Conservation (phyloP, 2,797 vertebrate genomes). For the Lates japonicus region DNA sequence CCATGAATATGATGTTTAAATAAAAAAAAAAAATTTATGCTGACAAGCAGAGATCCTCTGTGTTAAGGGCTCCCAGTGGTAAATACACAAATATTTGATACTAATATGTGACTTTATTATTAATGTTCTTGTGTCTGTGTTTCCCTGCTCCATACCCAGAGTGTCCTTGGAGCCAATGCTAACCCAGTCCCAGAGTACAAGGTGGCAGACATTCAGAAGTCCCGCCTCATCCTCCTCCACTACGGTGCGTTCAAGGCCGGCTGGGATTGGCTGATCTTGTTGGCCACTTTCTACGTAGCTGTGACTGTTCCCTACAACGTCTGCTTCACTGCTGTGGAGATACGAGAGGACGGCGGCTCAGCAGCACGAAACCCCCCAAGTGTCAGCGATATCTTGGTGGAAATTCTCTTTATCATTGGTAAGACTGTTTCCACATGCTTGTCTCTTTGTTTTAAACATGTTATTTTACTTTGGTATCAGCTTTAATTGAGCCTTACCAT, state of each 20-base stretch:
- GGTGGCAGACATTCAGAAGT: slow-evolving; percentile 86
- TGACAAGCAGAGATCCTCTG: neutral
- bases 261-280: slow-evolving; percentile 88
- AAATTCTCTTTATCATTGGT: slow-evolving; percentile 89
- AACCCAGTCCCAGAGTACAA: slow-evolving; percentile 88
- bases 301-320: slow-evolving; percentile 88
- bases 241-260: slow-evolving; percentile 88
- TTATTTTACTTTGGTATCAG: neutral
- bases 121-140: slow-evolving; percentile 11
- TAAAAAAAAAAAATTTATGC: slow-evolving; percentile 1
- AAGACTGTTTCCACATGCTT: slow-evolving; percentile 5
- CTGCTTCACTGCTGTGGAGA: slow-evolving; percentile 82
- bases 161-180: slow-evolving; percentile 85
- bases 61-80: neutral
- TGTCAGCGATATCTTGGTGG: slow-evolving; percentile 87
- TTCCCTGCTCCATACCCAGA: slow-evolving; percentile 60
- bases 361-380: slow-evolving; percentile 83
- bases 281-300: slow-evolving; percentile 88
- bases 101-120: neutral
- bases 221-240: slow-evolving; percentile 87
- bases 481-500: no score
- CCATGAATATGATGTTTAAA: no score
- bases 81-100: neutral
- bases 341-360: slow-evolving; percentile 78
- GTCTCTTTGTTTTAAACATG: neutral